Base-by-base conservation (phyloP, 2,113 vertebrate species). In the Riparia riparia region DNA sequence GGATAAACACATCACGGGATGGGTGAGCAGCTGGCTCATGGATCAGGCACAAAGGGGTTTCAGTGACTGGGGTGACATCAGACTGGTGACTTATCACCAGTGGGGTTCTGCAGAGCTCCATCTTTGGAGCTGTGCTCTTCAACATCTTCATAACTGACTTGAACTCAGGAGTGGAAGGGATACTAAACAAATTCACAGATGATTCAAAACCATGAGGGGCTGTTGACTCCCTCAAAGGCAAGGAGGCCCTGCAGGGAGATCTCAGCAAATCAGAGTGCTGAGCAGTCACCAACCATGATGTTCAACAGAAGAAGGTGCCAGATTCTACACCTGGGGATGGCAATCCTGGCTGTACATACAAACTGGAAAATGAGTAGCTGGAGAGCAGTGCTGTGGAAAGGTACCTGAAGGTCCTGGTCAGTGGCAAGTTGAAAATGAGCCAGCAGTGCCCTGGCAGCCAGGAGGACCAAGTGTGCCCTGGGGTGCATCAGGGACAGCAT, bases 321-420 rank as follows among this genome's bases (percentile, higher is more conserved):
- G 7, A 68, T 39, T 68, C 16, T 45, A 3, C 4, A 4, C 17
- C 10, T 7, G 13, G n/a, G 8, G 17, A 17, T 34, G 42, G 3
- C n/a, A 68, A 26, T 14, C 14, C 28, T 57, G n/a, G 6, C 3
- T 69, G 5, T 32, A 22, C 32, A 25, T 3, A 10, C 21, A 32
- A 22, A 29, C 19, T 29, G 63, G 28, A 14, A 28, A 32, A 32
- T 32, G 21, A 26, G 42, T 7, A 1, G 21, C 51, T 20, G 21
- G 16, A 57, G 5, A 68, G 10, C 26, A 61, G n/a, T 0, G 0
- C 7, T 6, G 3, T 10, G 3, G n/a, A 21, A 47, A 39, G 14
- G 7, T 17, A 17, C 8, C 28, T 68, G 14, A 8, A 2, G 1
- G 3, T 31, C 16, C 66, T 44, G 44, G 22, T n/a, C 3, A 5